phyloP scores from a whole-genome alignment of 1,140 invertebrate genomes.

The Dryas iulia region DNA sequence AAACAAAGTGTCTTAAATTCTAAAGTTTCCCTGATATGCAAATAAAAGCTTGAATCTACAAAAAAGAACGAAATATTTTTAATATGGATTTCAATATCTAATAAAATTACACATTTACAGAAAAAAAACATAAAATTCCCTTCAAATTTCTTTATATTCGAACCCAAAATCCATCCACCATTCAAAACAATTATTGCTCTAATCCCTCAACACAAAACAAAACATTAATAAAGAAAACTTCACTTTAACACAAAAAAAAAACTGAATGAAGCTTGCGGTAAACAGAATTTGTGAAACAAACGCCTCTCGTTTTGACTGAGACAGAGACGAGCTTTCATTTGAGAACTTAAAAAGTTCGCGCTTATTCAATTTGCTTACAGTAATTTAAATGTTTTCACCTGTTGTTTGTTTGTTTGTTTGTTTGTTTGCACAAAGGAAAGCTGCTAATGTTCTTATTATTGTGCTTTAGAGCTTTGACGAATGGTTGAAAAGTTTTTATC shows the following conservation, averaged over 20 bases:
- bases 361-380: conserved; percentile 1
- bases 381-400: conserved; percentile 2
- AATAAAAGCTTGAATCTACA: too few relatives aligned
- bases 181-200: too few relatives aligned
- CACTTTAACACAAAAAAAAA: background rate
- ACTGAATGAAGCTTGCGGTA: background rate
- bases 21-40: too few relatives aligned
- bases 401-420: background rate
- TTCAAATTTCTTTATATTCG: too few relatives aligned
- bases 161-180: too few relatives aligned
- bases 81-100: too few relatives aligned
- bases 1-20: too few relatives aligned
- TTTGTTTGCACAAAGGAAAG: background rate
- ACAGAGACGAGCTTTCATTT: background rate
- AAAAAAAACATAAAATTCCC: too few relatives aligned
- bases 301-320: background rate
- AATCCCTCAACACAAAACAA: too few relatives aligned
- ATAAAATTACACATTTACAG: too few relatives aligned
- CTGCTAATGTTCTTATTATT: background rate
- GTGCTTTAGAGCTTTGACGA: background rate
- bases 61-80: too few relatives aligned
- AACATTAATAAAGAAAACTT: background rate
- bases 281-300: background rate
- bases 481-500: background rate
- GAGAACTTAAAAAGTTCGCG: background rate